Evolutionary conservation across 2,113 vertebrate species (phyloP).

Genomic region (Ardeotis arabs): DNA sequence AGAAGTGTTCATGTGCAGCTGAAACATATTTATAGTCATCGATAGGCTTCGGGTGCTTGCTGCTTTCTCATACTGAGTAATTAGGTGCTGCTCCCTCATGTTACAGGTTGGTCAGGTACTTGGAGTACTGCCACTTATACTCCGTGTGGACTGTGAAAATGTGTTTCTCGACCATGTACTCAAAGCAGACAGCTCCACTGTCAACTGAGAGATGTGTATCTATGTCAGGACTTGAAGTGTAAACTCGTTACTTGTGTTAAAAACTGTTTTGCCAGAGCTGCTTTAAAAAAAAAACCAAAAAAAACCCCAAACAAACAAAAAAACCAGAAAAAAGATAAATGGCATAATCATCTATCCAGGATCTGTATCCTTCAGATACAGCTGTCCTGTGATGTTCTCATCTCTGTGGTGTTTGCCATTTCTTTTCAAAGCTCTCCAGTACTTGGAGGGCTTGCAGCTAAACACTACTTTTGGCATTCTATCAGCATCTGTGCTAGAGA

Average conservation of each 20-base stretch:
- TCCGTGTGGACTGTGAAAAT: not conserved
- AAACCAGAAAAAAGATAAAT: no score
- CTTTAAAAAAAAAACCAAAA: not conserved
- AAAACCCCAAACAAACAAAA: no score
- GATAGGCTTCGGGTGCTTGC: not conserved
- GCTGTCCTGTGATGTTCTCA: not conserved
- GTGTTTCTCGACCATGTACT: not conserved
- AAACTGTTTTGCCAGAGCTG: not conserved
- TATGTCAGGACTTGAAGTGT: not conserved
- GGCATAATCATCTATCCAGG: not conserved
- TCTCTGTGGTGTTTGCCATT: not conserved
- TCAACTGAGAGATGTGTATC: not conserved
- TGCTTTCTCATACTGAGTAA: not conserved
- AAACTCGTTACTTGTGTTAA: not conserved
- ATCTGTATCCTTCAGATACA: not conserved
- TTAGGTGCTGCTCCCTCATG: not conserved
- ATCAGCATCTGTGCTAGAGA: not conserved
- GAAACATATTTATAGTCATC: not conserved
- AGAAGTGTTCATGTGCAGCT: not conserved
- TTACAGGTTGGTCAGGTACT: not conserved
- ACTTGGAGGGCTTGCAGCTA: not conserved
- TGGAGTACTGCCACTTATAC: not conserved
- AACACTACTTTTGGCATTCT: not conserved
- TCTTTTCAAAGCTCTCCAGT: not conserved
- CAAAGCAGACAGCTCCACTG: not conserved